phyloP scores from a whole-genome alignment of 37 sponge, comb jelly and placozoan genomes.

The Corticium candelabrum region DNA sequence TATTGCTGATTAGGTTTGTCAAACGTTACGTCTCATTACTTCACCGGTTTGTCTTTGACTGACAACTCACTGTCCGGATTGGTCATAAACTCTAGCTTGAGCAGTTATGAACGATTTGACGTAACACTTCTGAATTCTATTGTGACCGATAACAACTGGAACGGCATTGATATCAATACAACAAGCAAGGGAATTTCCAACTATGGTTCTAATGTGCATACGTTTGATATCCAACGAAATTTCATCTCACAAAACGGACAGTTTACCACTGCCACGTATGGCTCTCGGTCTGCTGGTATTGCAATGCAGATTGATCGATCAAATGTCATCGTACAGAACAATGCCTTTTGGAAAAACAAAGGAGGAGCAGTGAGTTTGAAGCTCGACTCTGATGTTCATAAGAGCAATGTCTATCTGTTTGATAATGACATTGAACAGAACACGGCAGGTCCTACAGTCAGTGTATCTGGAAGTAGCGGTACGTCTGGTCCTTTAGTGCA shows the following conservation, averaged over 20 bases:
- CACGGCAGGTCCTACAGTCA: background rate
- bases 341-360: background rate
- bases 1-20: background rate
- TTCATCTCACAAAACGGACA: background rate
- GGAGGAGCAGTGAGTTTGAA: background rate
- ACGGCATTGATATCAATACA: background rate
- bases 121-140: background rate
- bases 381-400: background rate
- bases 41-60: background rate
- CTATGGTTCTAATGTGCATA: background rate
- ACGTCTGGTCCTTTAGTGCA: background rate
- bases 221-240: background rate
- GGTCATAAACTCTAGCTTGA: background rate
- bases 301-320: background rate
- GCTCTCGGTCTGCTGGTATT: background rate
- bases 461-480: background rate
- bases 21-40: background rate
- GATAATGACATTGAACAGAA: background rate
- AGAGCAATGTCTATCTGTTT: background rate
- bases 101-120: background rate
- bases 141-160: background rate
- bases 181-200: background rate
- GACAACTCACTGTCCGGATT: background rate
- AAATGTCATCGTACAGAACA: background rate
- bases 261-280: background rate